Conservation (phyloP, 1,140 invertebrate species). For the Mesaphorura yosii region DNA sequence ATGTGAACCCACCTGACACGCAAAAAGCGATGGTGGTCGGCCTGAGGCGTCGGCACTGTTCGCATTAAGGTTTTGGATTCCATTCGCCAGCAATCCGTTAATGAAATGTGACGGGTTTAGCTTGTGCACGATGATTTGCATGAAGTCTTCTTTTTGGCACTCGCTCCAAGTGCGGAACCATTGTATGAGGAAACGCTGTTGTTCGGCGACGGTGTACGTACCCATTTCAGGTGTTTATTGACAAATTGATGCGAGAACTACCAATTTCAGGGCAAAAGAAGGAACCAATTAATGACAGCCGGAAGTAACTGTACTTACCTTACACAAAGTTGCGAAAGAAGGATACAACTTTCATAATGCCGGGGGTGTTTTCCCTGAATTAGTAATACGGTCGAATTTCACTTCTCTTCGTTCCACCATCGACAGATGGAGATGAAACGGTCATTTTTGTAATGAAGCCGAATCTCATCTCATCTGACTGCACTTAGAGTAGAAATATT, state of each 20-base stretch:
- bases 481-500: no score
- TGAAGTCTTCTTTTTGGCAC: slow-evolving; percentile 30
- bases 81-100: slow-evolving; percentile 11
- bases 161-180: slow-evolving; percentile 32
- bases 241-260: neutral
- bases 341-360: no score
- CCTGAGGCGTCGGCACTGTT: slow-evolving; percentile 13
- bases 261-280: neutral
- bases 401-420: no score
- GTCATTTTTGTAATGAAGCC: no score
- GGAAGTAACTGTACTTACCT: no score
- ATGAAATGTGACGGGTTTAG: slow-evolving; percentile 10
- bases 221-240: no score
- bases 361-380: no score
- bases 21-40: slow-evolving; percentile 26
- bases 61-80: slow-evolving; percentile 20
- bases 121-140: slow-evolving; percentile 19
- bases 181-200: slow-evolving; percentile 17
- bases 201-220: slow-evolving; percentile 18
- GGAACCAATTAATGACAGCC: no score
- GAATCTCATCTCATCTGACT: no score
- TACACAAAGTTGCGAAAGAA: no score
- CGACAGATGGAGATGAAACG: no score
- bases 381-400: no score
- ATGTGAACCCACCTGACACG: slow-evolving; percentile 32